Base-by-base conservation (phyloP, 2,888 invertebrate species). In the Agonopterix subpropinquella region DNA sequence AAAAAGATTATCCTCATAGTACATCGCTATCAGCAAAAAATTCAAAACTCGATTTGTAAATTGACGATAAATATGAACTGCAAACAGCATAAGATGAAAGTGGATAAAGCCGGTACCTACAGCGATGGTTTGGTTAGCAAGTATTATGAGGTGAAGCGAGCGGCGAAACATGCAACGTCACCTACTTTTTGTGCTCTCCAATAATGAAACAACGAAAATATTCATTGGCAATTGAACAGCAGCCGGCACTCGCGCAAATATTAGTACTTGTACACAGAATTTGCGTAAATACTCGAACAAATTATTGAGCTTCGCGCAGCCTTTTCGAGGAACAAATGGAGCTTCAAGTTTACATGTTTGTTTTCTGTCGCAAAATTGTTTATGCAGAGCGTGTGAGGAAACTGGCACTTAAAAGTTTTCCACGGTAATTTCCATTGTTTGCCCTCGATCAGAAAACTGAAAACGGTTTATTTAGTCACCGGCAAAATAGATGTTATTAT, bases 151-250 rank as follows among this genome's bases (percentile, higher is more conserved):
- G 39, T 39, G n/a, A 28, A 39, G 39, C 62, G 58, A 64, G 53
- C 57, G 55, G 48, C 53, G 52, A 54, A 60, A 60, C 51, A 59
- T 59, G 54, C 59, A 50, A 57, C 60, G 54, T 59, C 59, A 59
- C 59, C 58, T 60, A 64, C 45, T 48, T 52, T 45, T 47, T 49
- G 36, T 47, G 44, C 45, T 37, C 47, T 36, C 47, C 48, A 46
- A 51, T 73, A 70, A 70, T 72, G 65, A 64, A 73, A 67, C 64
- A 68, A 60, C 65, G 67, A 66, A 74, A 73, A 70, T 71, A 72
- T 72, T 73, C 68, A 72, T 69, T 68, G 67, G 70, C 70, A 73
- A 77, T 73, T 73, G 74, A 72, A 76, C 71, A 73, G 56, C 57
- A 52, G 58, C 59, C 65, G 59, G 64, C 61, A 65, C 65, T 66